Evolutionary conservation across 1,140 invertebrate genomes (phyloP).

Genomic region (Akabosia matsudoensis): DNA sequence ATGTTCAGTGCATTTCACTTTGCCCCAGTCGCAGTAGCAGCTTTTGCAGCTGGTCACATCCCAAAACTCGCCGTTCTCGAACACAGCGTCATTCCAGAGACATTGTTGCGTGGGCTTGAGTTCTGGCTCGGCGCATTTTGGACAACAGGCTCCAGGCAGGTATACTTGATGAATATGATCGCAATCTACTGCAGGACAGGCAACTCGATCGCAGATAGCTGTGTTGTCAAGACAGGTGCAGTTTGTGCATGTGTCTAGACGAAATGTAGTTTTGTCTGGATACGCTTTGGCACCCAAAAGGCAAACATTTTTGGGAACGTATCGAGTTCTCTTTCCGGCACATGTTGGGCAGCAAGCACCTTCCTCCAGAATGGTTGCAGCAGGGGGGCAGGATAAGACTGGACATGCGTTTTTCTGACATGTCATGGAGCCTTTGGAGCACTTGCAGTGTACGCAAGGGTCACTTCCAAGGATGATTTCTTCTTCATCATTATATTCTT

Average conservation of each 20-base stretch:
- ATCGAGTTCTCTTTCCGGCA: conserved; percentile 53
- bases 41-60: conserved; percentile 78
- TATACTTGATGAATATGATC: conserved; percentile 65
- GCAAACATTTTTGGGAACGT: conserved; percentile 54
- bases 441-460: conserved; percentile 81
- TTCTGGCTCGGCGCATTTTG: conserved; percentile 55
- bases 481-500: conserved; percentile 63
- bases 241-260: conserved; percentile 72
- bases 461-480: conserved; percentile 73
- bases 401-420: conserved; percentile 81
- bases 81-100: no score
- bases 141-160: conserved; percentile 69
- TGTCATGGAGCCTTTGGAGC: conserved; percentile 67
- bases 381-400: conserved; percentile 69
- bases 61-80: conserved; percentile 82
- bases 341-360: conserved; percentile 83
- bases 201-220: conserved; percentile 68
- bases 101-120: no score
- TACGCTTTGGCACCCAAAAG: conserved; percentile 66
- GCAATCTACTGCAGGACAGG: conserved; percentile 79
- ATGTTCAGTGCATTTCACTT: conserved; percentile 73
- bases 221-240: conserved; percentile 72
- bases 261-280: conserved; percentile 58
- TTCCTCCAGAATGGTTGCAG: conserved; percentile 62
- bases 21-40: conserved; percentile 74